Percentiles rank a stretch among this genome's conserved stretches.
phyloP scores from a whole-genome alignment of 2,113 vertebrate genomes.

The Larimichthys polyactis region DNA sequence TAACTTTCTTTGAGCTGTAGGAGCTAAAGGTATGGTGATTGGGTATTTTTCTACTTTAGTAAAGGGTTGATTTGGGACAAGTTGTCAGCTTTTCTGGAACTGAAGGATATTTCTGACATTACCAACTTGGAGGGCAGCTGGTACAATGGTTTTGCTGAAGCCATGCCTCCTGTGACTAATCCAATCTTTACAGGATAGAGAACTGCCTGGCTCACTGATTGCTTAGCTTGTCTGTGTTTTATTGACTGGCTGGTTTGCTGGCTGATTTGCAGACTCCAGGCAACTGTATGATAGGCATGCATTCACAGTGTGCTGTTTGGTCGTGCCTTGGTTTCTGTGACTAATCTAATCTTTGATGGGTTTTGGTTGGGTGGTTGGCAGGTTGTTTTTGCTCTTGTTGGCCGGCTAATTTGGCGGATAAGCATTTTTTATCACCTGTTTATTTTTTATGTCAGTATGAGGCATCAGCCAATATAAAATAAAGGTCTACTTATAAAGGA shows the following conservation, averaged over 20 bases:
- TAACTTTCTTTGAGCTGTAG: neutral
- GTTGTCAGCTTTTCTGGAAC: conserved; percentile 43
- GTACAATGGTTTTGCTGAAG: conserved; percentile 64
- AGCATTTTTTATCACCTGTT: neutral
- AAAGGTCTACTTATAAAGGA: neutral
- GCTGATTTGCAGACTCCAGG: conserved; percentile 26
- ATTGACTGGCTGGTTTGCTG: conserved; percentile 36
- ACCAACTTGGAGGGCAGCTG: conserved; percentile 72
- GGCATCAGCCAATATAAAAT: neutral
- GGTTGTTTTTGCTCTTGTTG: conserved; percentile 23
- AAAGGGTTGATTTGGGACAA: neutral
- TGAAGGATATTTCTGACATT: conserved; percentile 74
- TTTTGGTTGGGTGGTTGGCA: neutral
- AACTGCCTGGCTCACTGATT: conserved; percentile 34
- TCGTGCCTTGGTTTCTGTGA: conserved; percentile 12
- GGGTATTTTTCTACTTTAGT: neutral
- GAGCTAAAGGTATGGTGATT: neutral
- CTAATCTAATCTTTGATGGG: conserved; percentile 28
- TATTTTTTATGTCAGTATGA: conserved; percentile 2
- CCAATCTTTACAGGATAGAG: conserved; percentile 68
- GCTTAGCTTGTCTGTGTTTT: conserved; percentile 41
- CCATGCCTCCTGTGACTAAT: conserved; percentile 77
- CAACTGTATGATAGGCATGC: conserved; percentile 10
- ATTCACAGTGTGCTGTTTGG: conserved; percentile 18
- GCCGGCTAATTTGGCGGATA: neutral